Conservation (phyloP, 2,113 vertebrate species). For the Vanacampus margaritifer region DNA sequence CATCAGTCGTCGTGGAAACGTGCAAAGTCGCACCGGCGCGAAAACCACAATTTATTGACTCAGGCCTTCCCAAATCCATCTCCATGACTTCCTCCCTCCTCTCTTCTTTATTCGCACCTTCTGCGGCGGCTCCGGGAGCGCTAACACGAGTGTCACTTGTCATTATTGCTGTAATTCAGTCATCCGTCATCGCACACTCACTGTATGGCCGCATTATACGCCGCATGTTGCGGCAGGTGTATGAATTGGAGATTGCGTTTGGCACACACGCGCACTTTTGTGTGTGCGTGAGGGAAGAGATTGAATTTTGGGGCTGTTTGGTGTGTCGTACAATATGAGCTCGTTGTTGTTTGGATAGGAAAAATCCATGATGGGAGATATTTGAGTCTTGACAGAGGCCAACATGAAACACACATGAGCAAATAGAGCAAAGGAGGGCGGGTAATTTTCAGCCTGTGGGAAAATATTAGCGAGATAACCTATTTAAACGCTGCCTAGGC, state of each 20-base stretch:
- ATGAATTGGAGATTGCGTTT: constrained; percentile 76
- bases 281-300: constrained; percentile 35
- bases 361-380: constrained; percentile 19
- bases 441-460: neutral
- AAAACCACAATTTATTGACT: constrained; percentile 59
- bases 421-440: neutral
- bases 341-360: constrained; percentile 23
- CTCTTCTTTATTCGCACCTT: constrained; percentile 74
- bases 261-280: constrained; percentile 64
- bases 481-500: no score
- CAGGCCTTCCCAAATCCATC: constrained; percentile 55
- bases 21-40: constrained; percentile 28
- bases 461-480: no score
- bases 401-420: constrained; percentile 1
- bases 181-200: constrained; percentile 77
- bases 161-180: constrained; percentile 81
- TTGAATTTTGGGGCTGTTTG: constrained; percentile 45
- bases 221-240: constrained; percentile 70
- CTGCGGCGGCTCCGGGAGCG: constrained; percentile 71
- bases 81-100: constrained; percentile 47
- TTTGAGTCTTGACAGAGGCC: neutral
- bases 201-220: constrained; percentile 74
- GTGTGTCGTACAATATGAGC: constrained; percentile 24
- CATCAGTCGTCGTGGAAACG: constrained; percentile 13
- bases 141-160: constrained; percentile 83